A percentile compares a stretch with the other conserved stretches of the same genome.
phyloP scores from a whole-genome alignment of 2,797 vertebrate genomes.

The Galaxias olidus region DNA sequence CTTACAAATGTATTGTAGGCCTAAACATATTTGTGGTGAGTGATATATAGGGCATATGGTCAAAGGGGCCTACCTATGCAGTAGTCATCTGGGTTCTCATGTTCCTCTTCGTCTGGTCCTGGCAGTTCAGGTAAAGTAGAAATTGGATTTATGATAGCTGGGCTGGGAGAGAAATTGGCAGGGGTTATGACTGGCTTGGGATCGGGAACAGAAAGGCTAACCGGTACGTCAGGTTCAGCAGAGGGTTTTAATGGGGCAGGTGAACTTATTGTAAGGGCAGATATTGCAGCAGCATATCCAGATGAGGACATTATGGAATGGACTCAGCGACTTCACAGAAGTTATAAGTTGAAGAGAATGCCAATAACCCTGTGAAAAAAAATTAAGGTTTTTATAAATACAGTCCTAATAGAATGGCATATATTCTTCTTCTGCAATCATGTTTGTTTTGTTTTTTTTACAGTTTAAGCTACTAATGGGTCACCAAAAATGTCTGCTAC shows the following conservation, averaged over 20 bases:
- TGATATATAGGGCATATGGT: neutral
- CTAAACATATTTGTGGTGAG: no score
- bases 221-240: conserved; percentile 10
- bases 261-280: conserved; percentile 47
- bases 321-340: conserved; percentile 22
- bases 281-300: conserved; percentile 67
- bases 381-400: no score
- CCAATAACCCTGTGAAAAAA: no score
- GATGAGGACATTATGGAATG: conserved; percentile 58
- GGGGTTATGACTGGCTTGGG: conserved; percentile 8
- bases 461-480: no score
- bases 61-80: conserved; percentile 50
- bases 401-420: no score
- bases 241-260: conserved; percentile 7
- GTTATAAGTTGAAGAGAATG: no score
- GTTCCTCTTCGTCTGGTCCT: conserved; percentile 53
- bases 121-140: conserved; percentile 21
- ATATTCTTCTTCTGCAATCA: no score
- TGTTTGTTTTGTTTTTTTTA: no score
- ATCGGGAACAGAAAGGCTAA: conserved; percentile 17
- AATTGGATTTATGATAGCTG: conserved; percentile 5
- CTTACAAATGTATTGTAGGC: no score
- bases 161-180: conserved; percentile 10
- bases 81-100: conserved; percentile 70
- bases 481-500: no score